Base-by-base conservation (phyloP, 2,113 vertebrate genomes). In the Psittacula cyanocephala region DNA sequence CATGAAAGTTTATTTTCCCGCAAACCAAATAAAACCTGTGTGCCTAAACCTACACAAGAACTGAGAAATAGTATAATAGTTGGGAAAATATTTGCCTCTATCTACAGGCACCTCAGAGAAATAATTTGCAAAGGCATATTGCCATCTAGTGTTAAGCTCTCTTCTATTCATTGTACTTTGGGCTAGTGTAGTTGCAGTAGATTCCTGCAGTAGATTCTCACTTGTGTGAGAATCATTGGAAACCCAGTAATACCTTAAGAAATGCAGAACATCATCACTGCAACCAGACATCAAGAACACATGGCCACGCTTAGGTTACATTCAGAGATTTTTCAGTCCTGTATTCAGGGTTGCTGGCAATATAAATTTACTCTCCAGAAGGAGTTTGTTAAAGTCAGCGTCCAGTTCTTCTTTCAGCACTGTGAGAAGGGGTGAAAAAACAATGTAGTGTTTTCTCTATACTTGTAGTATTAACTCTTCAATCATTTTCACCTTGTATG, bases 91-190 rank as follows among this genome's bases (percentile, higher is more conserved):
- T 49, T 72, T 89, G 25, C 43, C 59, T 70, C 4, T 47, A 23
- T 39, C 15, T 64, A 33, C 52, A 44, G 16, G 41, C 28, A 63
- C 14, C 64, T 47, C 35, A 41, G 62, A 81, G 22, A 72, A 88
- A 10, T 57, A 70, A 75, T 96, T 71, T 71, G 25, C 83, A 94
- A 95, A 91, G 76, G 25, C 35, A 79, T 78, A 62, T 93, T 95
- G 96, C 96, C 96, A 95, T 76, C 96, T 97, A 95, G 96, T 93
- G 96, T 85, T 93, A 28, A 81, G 53, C n/a, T 84, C 44, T 50
- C 39, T 43, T 55, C 60, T 81, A 4, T 49, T 62, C 17, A 0
- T 37, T 33, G 37, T 28, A 19, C 9, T 31, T 62, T 33, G n/a
- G 11, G 17, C 25, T 4, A 0, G 8, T 52, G 43, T 27, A 27